Evolutionary conservation across 2,888 invertebrate species (phyloP), one percentile per base, ranked within the genome.

Genomic region (Melanargia galathea): DNA sequence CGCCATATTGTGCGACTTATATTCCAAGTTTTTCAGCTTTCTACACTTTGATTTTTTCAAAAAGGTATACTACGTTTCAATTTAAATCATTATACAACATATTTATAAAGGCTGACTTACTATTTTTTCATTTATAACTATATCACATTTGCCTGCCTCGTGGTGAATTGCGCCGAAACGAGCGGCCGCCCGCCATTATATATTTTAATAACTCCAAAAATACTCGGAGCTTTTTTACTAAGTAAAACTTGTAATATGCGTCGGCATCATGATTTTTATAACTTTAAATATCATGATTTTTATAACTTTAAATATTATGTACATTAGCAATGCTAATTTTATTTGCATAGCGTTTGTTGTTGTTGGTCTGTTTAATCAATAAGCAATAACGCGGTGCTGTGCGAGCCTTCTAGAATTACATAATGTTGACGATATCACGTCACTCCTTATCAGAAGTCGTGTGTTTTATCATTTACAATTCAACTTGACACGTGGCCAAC

Each of bases 391-490:
- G 40, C 13, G 40, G 11, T 16, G 22, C 35, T 20, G 4, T 26
- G 11, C 8, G 45, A 18, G 33, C 16, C 38, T 45, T 60, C 69
- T 70, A 71, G 51, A 52, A 58, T 54, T 51, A 33, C 22, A 38
- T 54, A 38, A 54, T 54, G n/a, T 49, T 7, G 8, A 49, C n/a
- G 26, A n/a, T n/a, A n/a, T n/a, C n/a, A n/a, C n/a, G n/a, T n/a
- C n/a, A n/a, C n/a, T n/a, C n/a, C n/a, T 22, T 38, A 38, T 54
- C 20, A 52, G 57, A 8, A 49, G 13, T 16, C n/a, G 46, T 26
- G 10, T 49, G 24, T 24, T n/a, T 30, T 49, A 16, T 30, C 49
- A 10, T 49, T 49, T 30, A n/a, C 13, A 8, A 24, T 26, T n/a
- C 49, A 10, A 26, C 24, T 49, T 49, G 49, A 49, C 26, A n/a